Evolutionary conservation across 1,140 invertebrate genomes (phyloP), one percentile per base, ranked within the genome.

Genomic region (Drosophila pachea): DNA sequence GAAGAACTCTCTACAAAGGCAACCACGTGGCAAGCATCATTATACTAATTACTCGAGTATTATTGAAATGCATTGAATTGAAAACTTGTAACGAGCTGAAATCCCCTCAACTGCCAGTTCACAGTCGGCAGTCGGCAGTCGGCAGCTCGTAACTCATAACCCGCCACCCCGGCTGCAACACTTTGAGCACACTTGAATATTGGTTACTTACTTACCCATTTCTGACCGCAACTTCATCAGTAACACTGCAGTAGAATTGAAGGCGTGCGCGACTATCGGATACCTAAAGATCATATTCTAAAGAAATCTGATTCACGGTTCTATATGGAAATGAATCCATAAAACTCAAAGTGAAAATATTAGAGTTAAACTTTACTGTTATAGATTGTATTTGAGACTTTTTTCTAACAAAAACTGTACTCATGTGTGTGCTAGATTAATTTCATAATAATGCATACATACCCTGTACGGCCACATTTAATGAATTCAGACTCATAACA

Each of bases 31-130:
- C 72, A 75, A 76, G 79, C 78, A 76, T 74, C 73, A 82, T 87
- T 86, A 82, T 67, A 70, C 87, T 88, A 88, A 88, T 88, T 88
- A 88, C 68, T 78, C 79, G 68, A 86, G 86, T 88, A 88, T 88
- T 88, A 88, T 88, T 52, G 71, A 82, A 71, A 86, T 32, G 55
- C 83, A 88, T 86, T 88, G 68, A 82, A 81, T 68, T 68, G 87
- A 82, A 88, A 82, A 63, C 47, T 58, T 73, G 88, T 78, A 84
- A 74, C 67, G 67, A 73, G 64, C 68, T 2, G 22, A 49, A 32
- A 38, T 52, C 54, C 62, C 40, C 47, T n/a, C 29, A 22, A 7
- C 7, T 7, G 31, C 7, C n/a, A n/a, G n/a, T n/a, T n/a, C n/a
- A n/a, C n/a, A n/a, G n/a, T n/a, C n/a, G n/a, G n/a, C n/a, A n/a